Evolutionary conservation across 2,797 vertebrate species (phyloP), one percentile per base, ranked within the genome.

Genomic region (Fistularia commersonii): DNA sequence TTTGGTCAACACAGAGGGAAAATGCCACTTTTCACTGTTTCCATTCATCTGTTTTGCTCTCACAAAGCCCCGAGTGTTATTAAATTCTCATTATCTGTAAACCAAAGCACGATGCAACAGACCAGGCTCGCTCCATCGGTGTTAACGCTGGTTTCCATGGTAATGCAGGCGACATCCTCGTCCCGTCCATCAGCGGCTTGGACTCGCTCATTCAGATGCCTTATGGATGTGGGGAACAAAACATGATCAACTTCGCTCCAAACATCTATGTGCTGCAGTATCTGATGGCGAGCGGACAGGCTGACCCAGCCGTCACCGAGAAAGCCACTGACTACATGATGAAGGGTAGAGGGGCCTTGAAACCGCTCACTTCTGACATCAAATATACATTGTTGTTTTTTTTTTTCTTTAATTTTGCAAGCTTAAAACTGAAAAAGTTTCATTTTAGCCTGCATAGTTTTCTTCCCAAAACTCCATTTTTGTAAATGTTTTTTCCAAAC

Each of bases 181-280:
- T 93, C 1, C 91, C 93, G 37, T 95, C 95, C 47, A 92, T 95
- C 81, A 80, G 48, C 0, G 93, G 92, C 41, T 87, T 97, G 61
- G 90, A 90, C 0, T 89, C 91, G 1, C 58, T 97, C 62, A 89
- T 97, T 78, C 89, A 87, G 76, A 90, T 98, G 90, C 96, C 95
- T 7, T 87, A 81, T 6, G 95, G 95, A 33, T 97, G 95, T 1
- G 95, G 95, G 7, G 95, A 97, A 74, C 96, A 98, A 86, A 97
- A 98, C 80, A 97, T 98, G 95, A 92, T 98, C 55, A 83, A 91
- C 84, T 95, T 98, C 57, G 94, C 94, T 40, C 95, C 95, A 0
- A 94, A 91, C 78, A 81, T 97, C 69, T 97, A 95, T 60, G 42
- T 97, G 70, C 85, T 97, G 59, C 87, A 91, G 82, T 98, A 97